Base-by-base conservation (phyloP, 1,140 invertebrate species). In the Acarapis woodi region DNA sequence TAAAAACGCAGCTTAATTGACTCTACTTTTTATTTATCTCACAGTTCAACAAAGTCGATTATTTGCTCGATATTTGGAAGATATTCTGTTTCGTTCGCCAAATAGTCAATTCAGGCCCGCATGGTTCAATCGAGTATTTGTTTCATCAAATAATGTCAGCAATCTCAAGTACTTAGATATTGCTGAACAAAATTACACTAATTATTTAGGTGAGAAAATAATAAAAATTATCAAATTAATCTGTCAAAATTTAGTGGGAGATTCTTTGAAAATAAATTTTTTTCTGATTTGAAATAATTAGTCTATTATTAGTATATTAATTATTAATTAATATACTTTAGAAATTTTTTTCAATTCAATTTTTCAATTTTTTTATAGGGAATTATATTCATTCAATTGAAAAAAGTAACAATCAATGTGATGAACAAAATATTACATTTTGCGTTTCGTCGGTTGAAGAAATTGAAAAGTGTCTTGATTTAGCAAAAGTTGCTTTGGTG, bases 351-450 rank as follows among this genome's bases (percentile, higher is more conserved):
- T 15, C 4, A 24, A 14, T 15, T 38, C 16, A n/a, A n/a, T n/a
- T 10, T 38, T 19, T 33, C 1, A 15, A 6, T 15, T 23, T 33
- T 23, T 32, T 49, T 48, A 20, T 41, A 57, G 66, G 69, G 2
- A 71, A 74, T 51, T 77, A 74, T 47, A 62, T 66, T 29, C 67
- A 71, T 44, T 71, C 75, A n/a, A 72, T 78, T 42, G 71, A 73
- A 44, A 62, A 71, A 30, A 64, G 67, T 0, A 22, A 38, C 3
- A 32, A 23, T 4, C 63, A 62, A 30, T 69, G 68, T 23, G 55
- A 62, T 0, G 58, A 62, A 42, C 42, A 56, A 4, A 48, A 52
- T 18, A 53, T 62, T 9, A 61, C 67, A 15, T 51, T 73, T 40
- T 77, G 73, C 46, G 65, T 71, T 6, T 65, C 62, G 15, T 59